These are phyloP conservation scores for Leptestheria dahalacensis DNA, from an alignment of 1,140 invertebrate species.

Conservation along the genomic window DNA sequence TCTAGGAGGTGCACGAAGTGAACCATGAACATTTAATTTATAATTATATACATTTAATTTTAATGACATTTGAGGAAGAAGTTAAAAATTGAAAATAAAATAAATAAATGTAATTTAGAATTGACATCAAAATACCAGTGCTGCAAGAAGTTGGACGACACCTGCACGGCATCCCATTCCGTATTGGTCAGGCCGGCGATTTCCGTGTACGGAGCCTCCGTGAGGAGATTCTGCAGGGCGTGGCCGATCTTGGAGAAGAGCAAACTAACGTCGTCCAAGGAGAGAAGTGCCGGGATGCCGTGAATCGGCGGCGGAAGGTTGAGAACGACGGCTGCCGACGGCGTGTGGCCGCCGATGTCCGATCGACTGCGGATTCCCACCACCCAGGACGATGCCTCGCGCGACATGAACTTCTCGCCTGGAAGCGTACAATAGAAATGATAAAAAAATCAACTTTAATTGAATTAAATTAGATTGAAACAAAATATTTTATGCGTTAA, in stretches of 20 bases:
- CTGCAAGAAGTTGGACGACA: conserved; percentile 61
- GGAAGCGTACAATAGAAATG: too few relatives aligned
- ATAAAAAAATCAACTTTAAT: too few relatives aligned
- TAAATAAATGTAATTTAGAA: too few relatives aligned
- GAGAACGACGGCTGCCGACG: conserved; percentile 63
- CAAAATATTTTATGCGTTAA: too few relatives aligned
- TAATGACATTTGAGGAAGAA: too few relatives aligned
- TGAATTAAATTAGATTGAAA: too few relatives aligned
- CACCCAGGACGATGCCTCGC: conserved; percentile 47
- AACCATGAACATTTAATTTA: too few relatives aligned
- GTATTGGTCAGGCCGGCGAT: conserved; percentile 67
- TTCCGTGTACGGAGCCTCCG: conserved; percentile 61
- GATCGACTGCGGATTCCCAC: conserved; percentile 46
- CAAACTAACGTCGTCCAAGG: conserved; percentile 52
- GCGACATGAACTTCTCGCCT: conserved; percentile 37
- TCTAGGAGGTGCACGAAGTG: too few relatives aligned
- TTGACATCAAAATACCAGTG: conserved; percentile 51
- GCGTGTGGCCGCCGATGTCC: conserved; percentile 38
- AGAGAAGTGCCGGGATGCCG: conserved; percentile 50
- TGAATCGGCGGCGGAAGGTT: conserved; percentile 48
- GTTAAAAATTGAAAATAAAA: too few relatives aligned
- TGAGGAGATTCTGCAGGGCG: conserved; percentile 62
- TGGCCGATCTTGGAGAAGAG: conserved; percentile 76
- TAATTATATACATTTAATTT: too few relatives aligned
- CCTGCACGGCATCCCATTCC: conserved; percentile 76